These are phyloP conservation scores for Ardeotis arabs DNA, from an alignment of 2,113 vertebrate genomes.

Conservation along the genomic window DNA sequence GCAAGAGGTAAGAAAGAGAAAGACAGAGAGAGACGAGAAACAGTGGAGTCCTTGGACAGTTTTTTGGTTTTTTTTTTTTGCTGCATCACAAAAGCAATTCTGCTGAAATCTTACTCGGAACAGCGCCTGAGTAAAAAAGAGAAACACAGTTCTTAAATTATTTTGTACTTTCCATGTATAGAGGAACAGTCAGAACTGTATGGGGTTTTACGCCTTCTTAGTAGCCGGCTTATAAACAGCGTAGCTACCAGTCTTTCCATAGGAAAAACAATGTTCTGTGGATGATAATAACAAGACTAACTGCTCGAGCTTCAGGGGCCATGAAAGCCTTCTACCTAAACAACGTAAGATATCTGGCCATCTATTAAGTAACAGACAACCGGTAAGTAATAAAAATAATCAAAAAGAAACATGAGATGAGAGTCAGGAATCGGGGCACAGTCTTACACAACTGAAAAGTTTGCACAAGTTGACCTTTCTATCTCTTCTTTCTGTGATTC, in stretches of 20 bases:
- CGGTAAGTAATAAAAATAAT: not conserved
- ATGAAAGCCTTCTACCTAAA: not conserved
- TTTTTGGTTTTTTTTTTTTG: not conserved
- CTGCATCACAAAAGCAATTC: constrained; percentile 55
- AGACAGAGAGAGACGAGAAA: not conserved
- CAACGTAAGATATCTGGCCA: not conserved
- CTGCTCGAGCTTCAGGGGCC: not conserved
- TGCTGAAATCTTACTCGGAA: constrained; percentile 67
- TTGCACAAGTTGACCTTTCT: not conserved
- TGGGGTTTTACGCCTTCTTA: constrained; percentile 65
- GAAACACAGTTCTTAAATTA: constrained; percentile 69
- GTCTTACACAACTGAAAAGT: not conserved
- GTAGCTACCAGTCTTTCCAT: constrained; percentile 52
- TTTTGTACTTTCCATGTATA: constrained; percentile 70
- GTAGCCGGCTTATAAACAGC: constrained; percentile 57
- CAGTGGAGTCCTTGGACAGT: not conserved
- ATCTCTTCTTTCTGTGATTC: not conserved
- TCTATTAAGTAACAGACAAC: not conserved
- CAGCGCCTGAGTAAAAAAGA: constrained; percentile 67
- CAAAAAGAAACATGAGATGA: not conserved
- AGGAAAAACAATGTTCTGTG: constrained; percentile 53
- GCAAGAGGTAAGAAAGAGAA: not conserved
- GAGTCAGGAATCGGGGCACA: not conserved
- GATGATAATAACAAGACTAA: constrained; percentile 30
- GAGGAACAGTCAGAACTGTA: constrained; percentile 71